Base-by-base conservation (phyloP, 2,888 invertebrate genomes). In the Subacronicta megacephala region DNA sequence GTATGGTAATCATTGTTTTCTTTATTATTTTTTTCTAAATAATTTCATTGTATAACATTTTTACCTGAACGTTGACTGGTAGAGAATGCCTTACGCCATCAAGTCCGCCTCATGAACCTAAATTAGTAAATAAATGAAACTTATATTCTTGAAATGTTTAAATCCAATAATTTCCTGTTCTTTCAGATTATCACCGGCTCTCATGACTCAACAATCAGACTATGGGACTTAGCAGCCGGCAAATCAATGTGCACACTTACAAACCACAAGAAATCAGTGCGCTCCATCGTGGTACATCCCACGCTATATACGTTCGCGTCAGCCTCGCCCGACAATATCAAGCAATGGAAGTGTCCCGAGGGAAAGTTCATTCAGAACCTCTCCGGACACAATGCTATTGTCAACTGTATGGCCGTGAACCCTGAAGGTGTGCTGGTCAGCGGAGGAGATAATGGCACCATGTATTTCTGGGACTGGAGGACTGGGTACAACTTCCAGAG, bases 401-500 rank as follows among this genome's bases (percentile, higher is more conserved):
- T 99, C 23, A 99, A 99, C 93, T 98, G 99, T 78, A 95, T 99
- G 90, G 99, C 98, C 0, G 97, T 98, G 6, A 99, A 99, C 92
- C 95, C 97, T 0, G 99, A 99, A 80, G 98, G 99, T 0, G 99
- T 99, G 10, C 92, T 99, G 3, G 99, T 99, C 2, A 99, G 99
- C 5, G 99, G 99, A 3, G 99, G 98, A 17, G 99, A 99, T 87
- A 99, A 99, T 85, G 99, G 99, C 0, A 98, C 99, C 0, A 95
- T 99, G 95, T 97, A 98, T 88, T 97, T 98, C 81, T 99, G 99
- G 99, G 99, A 99, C 88, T 99, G 99, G 99, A 95, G 98, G 80
- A 99, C 99, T 0, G 99, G 99, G 0, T 99, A 99, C 84, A 99
- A 99, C 93, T 99, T 99, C 94, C 99, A 99, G 91, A 95, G 98